Evolutionary conservation across 2,797 vertebrate species (phyloP), one percentile per base, ranked within the genome.

Genomic region (Carduelis carduelis): DNA sequence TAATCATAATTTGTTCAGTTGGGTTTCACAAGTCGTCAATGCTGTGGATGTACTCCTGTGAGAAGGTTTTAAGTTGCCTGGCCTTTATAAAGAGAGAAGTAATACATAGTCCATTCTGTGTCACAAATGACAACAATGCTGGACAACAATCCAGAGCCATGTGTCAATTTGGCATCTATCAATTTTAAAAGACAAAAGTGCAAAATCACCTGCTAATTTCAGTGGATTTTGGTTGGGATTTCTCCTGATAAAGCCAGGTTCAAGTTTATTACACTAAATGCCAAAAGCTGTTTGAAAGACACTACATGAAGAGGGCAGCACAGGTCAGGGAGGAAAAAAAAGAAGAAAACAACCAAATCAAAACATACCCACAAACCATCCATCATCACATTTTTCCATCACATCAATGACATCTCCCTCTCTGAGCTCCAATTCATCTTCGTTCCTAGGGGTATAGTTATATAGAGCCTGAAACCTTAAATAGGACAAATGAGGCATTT

Each of bases 371-470:
- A 99, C 99, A 98, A 99, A 99, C 99, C 99, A 99, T 95, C 99
- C 99, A 69, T 99, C 99, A 77, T 99, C 99, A 95, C 99, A 99
- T 94, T 99, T 99, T 96, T 99, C 99, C 98, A 99, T 99, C 93
- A 99, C 99, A 56, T 99, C 99, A 60, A 99, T 98, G 60, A 99
- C 71, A 87, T 99, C 99, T n/a, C 99, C 99, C 96, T 99, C 99
- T 97, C 98, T 99, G 97, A 99, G 98, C 95, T 99, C 99, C 98
- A 99, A 97, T 97, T 99, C 99, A 75, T 99, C 99, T 97, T 99
- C 99, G 2, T 99, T 99, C 93, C 99, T 98, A 92, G 99, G 99
- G 90, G 98, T 97, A 98, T 99, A 99, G 98, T 99, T 99, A 98
- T 99, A 99, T 94, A 99, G 97, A 79, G 98, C 99, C 98, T 99